Conservation (phyloP, 2,113 vertebrate species). For the Verasper variegatus region DNA sequence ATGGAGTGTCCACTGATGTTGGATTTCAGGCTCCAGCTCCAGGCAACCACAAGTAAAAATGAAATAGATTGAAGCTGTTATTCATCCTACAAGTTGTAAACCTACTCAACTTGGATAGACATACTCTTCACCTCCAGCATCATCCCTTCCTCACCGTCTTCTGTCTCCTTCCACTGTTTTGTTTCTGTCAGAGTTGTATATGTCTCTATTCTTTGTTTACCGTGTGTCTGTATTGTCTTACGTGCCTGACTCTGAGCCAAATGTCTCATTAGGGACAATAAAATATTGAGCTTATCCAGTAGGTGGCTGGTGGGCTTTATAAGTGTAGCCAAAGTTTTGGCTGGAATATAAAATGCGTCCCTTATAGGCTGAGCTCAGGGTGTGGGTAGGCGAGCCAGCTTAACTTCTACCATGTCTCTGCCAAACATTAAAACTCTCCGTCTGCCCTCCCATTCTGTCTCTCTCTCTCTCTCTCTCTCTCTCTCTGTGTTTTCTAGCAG, state of each 20-base stretch:
- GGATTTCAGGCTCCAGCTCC: slow-evolving; percentile 33
- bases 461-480: not conserved
- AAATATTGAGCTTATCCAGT: slow-evolving; percentile 63
- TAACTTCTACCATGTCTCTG: slow-evolving; percentile 25
- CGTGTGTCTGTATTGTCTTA: slow-evolving; percentile 58
- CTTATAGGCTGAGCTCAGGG: slow-evolving; percentile 47
- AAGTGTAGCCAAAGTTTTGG: slow-evolving; percentile 40
- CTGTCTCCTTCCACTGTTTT: slow-evolving; percentile 32
- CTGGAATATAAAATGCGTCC: slow-evolving; percentile 41
- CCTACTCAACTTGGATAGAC: slow-evolving; percentile 48
- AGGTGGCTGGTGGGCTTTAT: slow-evolving; percentile 49
- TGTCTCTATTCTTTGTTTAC: slow-evolving; percentile 60
- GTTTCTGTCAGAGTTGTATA: slow-evolving; percentile 34
- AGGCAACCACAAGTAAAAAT: slow-evolving; percentile 43
- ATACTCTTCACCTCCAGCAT: slow-evolving; percentile 36
- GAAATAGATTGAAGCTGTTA: slow-evolving; percentile 47
- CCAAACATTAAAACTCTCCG: slow-evolving; percentile 38
- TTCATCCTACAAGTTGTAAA: slow-evolving; percentile 52
- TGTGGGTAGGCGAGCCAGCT: slow-evolving; percentile 26
- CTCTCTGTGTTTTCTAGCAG: slow-evolving; percentile 2
- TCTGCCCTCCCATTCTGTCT: not conserved
- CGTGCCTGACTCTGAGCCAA: slow-evolving; percentile 65
- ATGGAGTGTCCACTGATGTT: slow-evolving; percentile 7
- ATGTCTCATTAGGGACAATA: slow-evolving; percentile 67
- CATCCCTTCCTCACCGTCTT: slow-evolving; percentile 13